Evolutionary conservation across 2,888 invertebrate genomes (phyloP).

Genomic region (Coelogynopora nodosa): DNA sequence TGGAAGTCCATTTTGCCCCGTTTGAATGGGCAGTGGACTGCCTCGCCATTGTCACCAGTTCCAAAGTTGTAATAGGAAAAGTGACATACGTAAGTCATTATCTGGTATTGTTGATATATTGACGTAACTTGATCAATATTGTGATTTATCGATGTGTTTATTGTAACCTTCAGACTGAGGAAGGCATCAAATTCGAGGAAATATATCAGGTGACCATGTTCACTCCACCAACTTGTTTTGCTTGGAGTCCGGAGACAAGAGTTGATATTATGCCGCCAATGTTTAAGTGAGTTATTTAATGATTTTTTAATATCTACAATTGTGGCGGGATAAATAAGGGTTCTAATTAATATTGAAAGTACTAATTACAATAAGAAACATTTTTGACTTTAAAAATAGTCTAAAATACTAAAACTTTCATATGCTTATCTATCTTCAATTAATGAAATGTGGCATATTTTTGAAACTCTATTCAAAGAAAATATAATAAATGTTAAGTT

Average conservation of each 20-base stretch:
- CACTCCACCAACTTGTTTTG: background rate
- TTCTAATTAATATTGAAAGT: no score
- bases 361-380: no score
- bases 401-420: no score
- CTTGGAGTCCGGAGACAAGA: conserved; percentile 1
- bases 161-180: background rate
- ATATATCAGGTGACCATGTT: background rate
- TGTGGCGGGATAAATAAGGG: no score
- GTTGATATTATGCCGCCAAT: background rate
- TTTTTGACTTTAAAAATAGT: no score
- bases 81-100: background rate
- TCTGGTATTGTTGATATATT: background rate
- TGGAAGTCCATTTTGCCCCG: conserved; percentile 4
- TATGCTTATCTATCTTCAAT: no score
- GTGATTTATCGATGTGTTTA: background rate
- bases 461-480: no score
- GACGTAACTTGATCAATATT: background rate
- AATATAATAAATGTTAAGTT: no score
- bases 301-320: no score
- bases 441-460: no score
- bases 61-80: background rate
- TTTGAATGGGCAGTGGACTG: background rate
- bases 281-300: background rate
- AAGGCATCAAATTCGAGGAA: background rate
- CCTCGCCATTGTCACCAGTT: background rate